These are phyloP conservation scores for Xiphorhynchus elegans DNA, from an alignment of 2,113 vertebrate species.

Conservation along the genomic window DNA sequence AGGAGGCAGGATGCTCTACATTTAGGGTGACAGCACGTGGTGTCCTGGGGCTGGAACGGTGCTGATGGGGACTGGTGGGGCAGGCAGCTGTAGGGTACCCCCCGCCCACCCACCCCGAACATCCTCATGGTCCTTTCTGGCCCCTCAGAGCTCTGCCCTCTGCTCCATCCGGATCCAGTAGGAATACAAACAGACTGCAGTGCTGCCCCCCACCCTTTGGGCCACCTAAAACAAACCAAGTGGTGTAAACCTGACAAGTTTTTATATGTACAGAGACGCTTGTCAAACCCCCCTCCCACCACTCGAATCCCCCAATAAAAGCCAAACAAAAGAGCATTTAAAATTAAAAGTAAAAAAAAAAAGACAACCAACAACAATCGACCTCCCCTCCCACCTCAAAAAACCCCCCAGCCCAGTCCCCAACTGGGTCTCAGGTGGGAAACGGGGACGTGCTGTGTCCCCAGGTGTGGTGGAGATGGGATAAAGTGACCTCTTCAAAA, in stretches of 20 bases:
- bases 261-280: constrained; percentile 39
- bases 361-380: neutral
- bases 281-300: rapidly evolving
- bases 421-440: neutral
- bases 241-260: constrained; percentile 4
- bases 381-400: neutral
- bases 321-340: constrained; percentile 28
- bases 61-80: neutral
- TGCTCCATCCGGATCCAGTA: rapidly evolving
- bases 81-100: neutral
- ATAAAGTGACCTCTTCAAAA: constrained; percentile 58
- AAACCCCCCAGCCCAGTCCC: neutral
- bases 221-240: neutral
- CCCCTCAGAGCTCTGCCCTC: neutral
- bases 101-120: rapidly evolving
- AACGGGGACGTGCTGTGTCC: rapidly evolving
- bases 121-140: too few species aligned
- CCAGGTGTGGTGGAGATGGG: neutral
- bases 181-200: neutral
- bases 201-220: neutral
- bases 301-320: neutral
- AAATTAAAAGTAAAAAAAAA: constrained; percentile 20
- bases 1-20: neutral
- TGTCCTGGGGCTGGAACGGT: neutral
- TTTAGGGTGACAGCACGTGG: neutral